Conservation (phyloP, 2,797 vertebrate genomes). For the Phrynocephalus vlangalii region DNA sequence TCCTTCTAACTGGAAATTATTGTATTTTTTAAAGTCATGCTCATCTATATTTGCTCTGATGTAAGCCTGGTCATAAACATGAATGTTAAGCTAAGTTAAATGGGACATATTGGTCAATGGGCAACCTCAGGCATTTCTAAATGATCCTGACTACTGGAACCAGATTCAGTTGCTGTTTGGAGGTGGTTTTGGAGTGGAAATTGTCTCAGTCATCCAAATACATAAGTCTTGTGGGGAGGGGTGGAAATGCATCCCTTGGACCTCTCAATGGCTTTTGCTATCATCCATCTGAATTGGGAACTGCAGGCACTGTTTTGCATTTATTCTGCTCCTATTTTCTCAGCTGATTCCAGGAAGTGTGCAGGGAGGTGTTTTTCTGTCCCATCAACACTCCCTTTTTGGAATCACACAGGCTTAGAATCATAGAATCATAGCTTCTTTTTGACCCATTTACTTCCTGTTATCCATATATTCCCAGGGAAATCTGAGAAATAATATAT, state of each 20-base stretch:
- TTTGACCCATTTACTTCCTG: no score
- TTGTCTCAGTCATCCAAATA: background rate
- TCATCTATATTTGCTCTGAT: background rate
- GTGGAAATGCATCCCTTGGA: background rate
- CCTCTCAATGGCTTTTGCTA: background rate
- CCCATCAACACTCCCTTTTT: background rate
- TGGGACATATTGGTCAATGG: background rate
- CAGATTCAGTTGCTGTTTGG: background rate
- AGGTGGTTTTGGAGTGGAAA: background rate
- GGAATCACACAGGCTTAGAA: background rate
- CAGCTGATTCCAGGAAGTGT: background rate
- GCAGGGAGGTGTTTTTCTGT: background rate
- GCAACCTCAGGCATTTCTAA: background rate
- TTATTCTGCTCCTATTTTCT: background rate
- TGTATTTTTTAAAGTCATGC: background rate
- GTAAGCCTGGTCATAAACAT: background rate
- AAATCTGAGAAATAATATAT: no score
- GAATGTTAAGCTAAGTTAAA: background rate
- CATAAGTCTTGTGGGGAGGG: background rate
- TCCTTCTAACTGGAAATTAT: constrained; percentile 15
- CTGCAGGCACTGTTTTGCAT: background rate
- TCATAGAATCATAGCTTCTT: no score
- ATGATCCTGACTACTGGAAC: background rate
- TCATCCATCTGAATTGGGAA: background rate
- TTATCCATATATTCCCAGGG: no score